Evolutionary conservation across 2,113 vertebrate genomes (phyloP).

Genomic region (Rynchops niger): DNA sequence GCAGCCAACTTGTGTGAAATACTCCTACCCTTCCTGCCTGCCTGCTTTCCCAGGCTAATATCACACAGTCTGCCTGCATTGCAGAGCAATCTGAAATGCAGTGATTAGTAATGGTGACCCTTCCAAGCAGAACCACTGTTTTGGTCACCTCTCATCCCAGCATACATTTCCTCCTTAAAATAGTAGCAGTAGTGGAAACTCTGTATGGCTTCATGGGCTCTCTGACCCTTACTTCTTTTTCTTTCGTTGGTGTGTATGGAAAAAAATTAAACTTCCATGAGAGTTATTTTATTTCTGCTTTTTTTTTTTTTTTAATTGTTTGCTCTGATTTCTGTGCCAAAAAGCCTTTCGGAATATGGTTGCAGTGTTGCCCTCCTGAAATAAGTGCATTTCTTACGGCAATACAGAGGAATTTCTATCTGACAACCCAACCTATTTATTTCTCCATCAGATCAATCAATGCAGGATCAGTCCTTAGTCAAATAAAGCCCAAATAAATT

Average conservation of each 20-base stretch:
- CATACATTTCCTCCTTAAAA: neutral
- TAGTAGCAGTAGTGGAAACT: neutral
- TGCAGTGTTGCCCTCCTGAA: neutral
- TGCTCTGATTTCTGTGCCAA: neutral
- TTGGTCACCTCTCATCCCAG: neutral
- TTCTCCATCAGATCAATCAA: neutral
- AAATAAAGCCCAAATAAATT: neutral
- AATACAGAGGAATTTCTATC: neutral
- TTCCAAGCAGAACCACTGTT: neutral
- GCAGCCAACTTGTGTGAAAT: conserved; percentile 22
- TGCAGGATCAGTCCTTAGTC: neutral
- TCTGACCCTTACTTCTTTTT: neutral
- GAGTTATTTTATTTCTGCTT: neutral
- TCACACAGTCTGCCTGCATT: fast-evolving
- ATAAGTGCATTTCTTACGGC: neutral
- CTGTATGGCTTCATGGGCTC: neutral
- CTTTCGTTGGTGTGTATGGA: neutral
- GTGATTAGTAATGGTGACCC: neutral
- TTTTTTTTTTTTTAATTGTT: neutral
- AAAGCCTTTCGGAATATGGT: neutral
- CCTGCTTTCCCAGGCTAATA: conserved; percentile 28
- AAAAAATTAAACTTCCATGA: neutral
- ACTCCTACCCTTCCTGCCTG: conserved; percentile 13
- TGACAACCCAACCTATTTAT: neutral
- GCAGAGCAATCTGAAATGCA: fast-evolving